phyloP scores from a whole-genome alignment of 2,888 invertebrate genomes.

The Rhogogaster chlorosoma region DNA sequence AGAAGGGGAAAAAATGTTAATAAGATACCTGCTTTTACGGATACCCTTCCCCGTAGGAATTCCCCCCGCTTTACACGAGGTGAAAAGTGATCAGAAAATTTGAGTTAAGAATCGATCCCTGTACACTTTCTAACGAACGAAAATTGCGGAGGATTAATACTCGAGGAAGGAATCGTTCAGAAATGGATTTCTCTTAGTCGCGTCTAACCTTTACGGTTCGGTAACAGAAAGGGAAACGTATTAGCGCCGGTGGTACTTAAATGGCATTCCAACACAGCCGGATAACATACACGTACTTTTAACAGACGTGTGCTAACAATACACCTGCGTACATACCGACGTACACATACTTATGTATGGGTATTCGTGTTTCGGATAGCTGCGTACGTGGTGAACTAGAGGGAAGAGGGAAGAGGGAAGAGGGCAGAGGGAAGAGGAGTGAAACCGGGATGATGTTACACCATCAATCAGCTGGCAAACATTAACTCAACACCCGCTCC shows the following conservation, averaged over 20 bases:
- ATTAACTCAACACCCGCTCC: conserved; percentile 75
- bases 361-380: conserved; percentile 14
- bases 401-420: conserved; percentile 54
- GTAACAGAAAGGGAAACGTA: conserved; percentile 25
- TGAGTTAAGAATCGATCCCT: too few relatives aligned
- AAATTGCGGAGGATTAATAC: not conserved
- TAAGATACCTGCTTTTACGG: conserved; percentile 22
- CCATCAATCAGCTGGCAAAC: conserved; percentile 77
- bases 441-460: conserved; percentile 73
- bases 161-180: not conserved
- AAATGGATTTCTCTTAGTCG: not conserved
- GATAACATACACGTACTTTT: conserved; percentile 1
- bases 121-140: not conserved
- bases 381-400: conserved; percentile 1
- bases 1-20: conserved; percentile 13
- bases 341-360: not conserved
- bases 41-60: not conserved
- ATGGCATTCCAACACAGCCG: conserved; percentile 15
- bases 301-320: not conserved
- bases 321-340: not conserved
- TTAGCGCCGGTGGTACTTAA: conserved; percentile 19
- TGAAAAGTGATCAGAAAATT: not conserved
- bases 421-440: conserved; percentile 45
- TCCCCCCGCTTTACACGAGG: not conserved
- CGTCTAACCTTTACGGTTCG: not conserved